Percentiles rank a stretch among this genome's conserved stretches.
Evolutionary conservation across 2,888 invertebrate genomes (phyloP).

Genomic region (Caenorhabditis sp.): DNA sequence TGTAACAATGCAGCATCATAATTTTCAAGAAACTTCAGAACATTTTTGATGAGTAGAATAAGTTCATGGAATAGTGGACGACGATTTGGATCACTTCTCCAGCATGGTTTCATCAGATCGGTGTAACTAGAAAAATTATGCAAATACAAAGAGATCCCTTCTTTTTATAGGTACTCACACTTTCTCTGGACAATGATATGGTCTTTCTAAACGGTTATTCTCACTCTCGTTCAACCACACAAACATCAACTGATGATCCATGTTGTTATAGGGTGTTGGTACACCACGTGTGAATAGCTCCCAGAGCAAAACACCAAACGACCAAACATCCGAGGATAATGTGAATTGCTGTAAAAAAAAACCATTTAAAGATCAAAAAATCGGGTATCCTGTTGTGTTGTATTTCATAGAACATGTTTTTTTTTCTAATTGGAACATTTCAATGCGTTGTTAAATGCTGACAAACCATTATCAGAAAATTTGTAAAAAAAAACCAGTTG

Average conservation of each 20-base stretch:
- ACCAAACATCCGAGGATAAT: constrained; percentile 53
- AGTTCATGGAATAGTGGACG: constrained; percentile 56
- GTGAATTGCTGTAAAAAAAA: constrained; percentile 40
- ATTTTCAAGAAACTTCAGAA: constrained; percentile 43
- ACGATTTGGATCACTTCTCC: constrained; percentile 42
- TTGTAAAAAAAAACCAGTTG: too few species aligned
- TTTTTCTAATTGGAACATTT: too few species aligned
- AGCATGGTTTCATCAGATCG: constrained; percentile 54
- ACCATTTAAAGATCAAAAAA: too few species aligned
- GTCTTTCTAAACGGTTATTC: constrained; percentile 72
- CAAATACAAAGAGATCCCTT: too few species aligned
- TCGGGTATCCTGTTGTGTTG: too few species aligned
- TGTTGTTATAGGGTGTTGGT: constrained; percentile 39
- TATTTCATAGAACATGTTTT: too few species aligned
- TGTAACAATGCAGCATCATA: constrained; percentile 42
- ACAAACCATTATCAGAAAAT: too few species aligned
- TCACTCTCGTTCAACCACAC: constrained; percentile 71
- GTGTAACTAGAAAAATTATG: constrained; percentile 44
- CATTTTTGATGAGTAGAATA: constrained; percentile 29
- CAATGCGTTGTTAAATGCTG: too few species aligned
- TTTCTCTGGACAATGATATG: constrained; percentile 73
- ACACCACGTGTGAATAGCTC: constrained; percentile 55
- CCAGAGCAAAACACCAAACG: constrained; percentile 55
- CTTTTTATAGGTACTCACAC: too few species aligned
- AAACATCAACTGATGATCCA: constrained; percentile 63